Evolutionary conservation across 2,113 vertebrate genomes (phyloP).

Genomic region (Chauna torquata): DNA sequence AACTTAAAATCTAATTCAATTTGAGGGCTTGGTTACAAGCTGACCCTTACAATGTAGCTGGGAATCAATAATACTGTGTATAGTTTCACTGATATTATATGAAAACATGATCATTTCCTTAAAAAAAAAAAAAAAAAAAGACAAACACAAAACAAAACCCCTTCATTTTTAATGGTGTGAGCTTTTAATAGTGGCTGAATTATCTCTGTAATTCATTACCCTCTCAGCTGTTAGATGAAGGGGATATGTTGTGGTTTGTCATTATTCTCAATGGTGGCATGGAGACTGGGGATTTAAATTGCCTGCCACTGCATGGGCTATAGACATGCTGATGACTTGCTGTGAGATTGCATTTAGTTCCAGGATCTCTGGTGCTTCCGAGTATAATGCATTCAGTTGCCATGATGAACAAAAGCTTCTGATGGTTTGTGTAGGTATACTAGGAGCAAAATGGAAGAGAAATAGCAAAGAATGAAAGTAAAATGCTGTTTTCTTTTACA

Average conservation of each 20-base stretch:
- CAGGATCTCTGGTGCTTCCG: constrained; percentile 47
- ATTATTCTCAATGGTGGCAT: constrained; percentile 61
- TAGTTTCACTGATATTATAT: not conserved
- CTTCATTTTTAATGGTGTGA: constrained; percentile 60
- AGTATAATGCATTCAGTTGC: constrained; percentile 15
- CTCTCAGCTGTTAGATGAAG: constrained; percentile 64
- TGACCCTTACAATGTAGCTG: not conserved
- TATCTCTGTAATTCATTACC: constrained; percentile 68
- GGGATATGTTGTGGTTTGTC: constrained; percentile 61
- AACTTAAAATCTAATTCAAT: not conserved
- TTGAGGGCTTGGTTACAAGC: not conserved
- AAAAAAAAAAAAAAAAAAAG: not conserved
- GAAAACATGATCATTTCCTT: constrained; percentile 31
- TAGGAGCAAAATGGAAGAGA: constrained; percentile 38
- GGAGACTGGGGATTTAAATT: constrained; percentile 61
- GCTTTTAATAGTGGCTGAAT: constrained; percentile 70
- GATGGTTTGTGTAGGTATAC: not conserved
- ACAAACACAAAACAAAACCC: no score
- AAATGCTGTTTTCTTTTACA: constrained; percentile 13
- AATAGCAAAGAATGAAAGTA: not conserved
- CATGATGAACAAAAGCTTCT: constrained; percentile 41
- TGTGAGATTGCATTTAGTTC: constrained; percentile 55
- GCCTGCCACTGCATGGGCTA: constrained; percentile 47
- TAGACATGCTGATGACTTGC: constrained; percentile 44
- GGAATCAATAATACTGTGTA: not conserved